Evolutionary conservation across 2,888 invertebrate genomes (phyloP).

Genomic region (Colletes collaris): DNA sequence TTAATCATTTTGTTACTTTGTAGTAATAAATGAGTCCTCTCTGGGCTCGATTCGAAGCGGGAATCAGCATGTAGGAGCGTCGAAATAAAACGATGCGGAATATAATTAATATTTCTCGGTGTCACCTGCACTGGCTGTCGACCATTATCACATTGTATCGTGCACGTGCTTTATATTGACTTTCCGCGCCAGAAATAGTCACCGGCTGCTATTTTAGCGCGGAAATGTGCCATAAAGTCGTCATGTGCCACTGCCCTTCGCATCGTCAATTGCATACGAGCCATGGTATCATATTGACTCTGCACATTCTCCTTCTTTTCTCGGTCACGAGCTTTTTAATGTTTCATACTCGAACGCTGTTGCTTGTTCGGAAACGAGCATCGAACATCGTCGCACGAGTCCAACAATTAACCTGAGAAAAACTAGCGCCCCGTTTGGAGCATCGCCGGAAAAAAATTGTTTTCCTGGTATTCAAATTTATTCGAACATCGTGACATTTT

Average conservation of each 20-base stretch:
- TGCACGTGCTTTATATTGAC: conserved; percentile 33
- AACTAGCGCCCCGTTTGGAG: too few relatives aligned
- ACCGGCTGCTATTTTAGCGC: conserved; percentile 13
- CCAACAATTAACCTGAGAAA: too few relatives aligned
- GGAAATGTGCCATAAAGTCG: conserved; percentile 32
- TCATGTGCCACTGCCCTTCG: conserved; percentile 26
- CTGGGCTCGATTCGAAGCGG: neutral
- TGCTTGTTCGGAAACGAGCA: too few relatives aligned
- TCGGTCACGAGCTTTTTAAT: neutral
- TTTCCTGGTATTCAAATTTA: too few relatives aligned
- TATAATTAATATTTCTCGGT: conserved; percentile 22
- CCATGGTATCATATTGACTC: neutral
- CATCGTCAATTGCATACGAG: conserved; percentile 8
- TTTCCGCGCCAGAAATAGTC: conserved; percentile 35
- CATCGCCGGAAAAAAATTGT: too few relatives aligned
- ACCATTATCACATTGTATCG: conserved; percentile 8
- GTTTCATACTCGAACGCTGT: too few relatives aligned
- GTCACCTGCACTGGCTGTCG: conserved; percentile 13
- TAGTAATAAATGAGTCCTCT: neutral
- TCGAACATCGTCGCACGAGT: too few relatives aligned
- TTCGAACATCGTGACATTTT: too few relatives aligned
- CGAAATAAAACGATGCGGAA: neutral
- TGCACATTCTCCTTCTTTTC: neutral
- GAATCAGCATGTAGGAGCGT: too few relatives aligned
- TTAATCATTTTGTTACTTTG: too few relatives aligned